Conservation (phyloP, 2,888 invertebrate genomes). For the Drosophila kuntzei region DNA sequence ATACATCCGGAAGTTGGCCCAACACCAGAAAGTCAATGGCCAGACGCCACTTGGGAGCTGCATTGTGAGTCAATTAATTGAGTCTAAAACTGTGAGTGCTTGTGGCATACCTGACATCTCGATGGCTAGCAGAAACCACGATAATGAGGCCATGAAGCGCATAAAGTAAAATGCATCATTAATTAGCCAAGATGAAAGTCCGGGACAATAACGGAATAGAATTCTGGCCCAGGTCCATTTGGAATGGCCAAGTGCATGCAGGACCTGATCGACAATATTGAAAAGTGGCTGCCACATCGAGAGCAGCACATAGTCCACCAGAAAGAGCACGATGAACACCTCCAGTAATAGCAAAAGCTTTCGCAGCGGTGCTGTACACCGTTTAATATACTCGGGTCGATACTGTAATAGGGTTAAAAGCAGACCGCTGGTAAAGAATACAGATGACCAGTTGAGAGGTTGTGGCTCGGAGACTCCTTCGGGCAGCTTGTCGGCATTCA, state of each 20-base stretch:
- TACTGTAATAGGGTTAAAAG: constrained; percentile 37
- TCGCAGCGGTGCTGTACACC: constrained; percentile 2
- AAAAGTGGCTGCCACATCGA: constrained; percentile 51
- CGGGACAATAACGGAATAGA: constrained; percentile 34
- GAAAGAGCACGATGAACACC: constrained; percentile 37
- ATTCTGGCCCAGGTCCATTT: constrained; percentile 16
- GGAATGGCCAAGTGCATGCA: constrained; percentile 25
- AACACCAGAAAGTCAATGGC: constrained; percentile 52
- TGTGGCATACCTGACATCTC: constrained; percentile 37
- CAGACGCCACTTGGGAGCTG: constrained; percentile 51
- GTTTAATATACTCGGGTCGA: constrained; percentile 36
- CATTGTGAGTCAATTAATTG: neutral
- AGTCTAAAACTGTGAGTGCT: neutral
- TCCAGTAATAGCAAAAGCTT: constrained; percentile 35
- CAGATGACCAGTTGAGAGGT: constrained; percentile 28
- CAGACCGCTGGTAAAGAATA: constrained; percentile 38
- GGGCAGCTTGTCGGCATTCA: constrained; percentile 8
- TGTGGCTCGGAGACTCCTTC: constrained; percentile 22
- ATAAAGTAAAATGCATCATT: constrained; percentile 38
- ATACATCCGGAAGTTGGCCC: constrained; percentile 40
- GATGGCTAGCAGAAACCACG: constrained; percentile 39
- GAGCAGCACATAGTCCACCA: constrained; percentile 44
- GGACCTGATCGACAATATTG: constrained; percentile 25
- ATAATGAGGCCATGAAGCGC: constrained; percentile 40
- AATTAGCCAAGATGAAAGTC: constrained; percentile 37